Conservation (phyloP, 2,888 invertebrate genomes). For the Drosophila koepferae region DNA sequence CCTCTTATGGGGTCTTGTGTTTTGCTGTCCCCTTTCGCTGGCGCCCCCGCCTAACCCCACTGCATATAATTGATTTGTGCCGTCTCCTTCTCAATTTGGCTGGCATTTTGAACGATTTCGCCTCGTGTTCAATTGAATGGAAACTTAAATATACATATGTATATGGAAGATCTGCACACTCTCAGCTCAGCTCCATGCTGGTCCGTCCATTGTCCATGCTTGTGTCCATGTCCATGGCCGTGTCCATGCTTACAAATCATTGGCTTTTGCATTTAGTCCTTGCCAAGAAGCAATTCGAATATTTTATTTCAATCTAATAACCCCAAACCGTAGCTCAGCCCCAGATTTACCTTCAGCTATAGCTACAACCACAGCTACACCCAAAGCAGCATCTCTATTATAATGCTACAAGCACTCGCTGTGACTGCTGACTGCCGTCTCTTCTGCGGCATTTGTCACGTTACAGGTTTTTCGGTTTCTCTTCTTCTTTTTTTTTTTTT, state of each 20-base stretch:
- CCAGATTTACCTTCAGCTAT: constrained; percentile 13
- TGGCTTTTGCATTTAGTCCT: constrained; percentile 67
- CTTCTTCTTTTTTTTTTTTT: constrained; percentile 27
- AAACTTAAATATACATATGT: constrained; percentile 69
- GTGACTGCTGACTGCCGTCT: constrained; percentile 5
- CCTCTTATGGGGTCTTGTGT: constrained; percentile 20
- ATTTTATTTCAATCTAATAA: constrained; percentile 67
- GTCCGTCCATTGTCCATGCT: constrained; percentile 20
- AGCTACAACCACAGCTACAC: constrained; percentile 6
- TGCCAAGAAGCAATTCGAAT: constrained; percentile 60
- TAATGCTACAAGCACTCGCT: constrained; percentile 7
- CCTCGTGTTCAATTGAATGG: constrained; percentile 67
- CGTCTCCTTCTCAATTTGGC: constrained; percentile 49
- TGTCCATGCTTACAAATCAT: constrained; percentile 71
- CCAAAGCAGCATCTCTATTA: background rate
- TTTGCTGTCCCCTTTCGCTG: background rate
- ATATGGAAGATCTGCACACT: constrained; percentile 27
- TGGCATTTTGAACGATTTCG: constrained; percentile 63
- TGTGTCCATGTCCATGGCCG: constrained; percentile 30
- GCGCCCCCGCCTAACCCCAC: background rate
- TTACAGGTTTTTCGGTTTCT: constrained; percentile 56
- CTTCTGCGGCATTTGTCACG: constrained; percentile 68
- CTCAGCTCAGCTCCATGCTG: no score
- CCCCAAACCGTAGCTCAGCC: constrained; percentile 48
- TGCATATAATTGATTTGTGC: constrained; percentile 73